Evolutionary conservation across 2,797 vertebrate species (phyloP).

Genomic region (Mycteria americana): DNA sequence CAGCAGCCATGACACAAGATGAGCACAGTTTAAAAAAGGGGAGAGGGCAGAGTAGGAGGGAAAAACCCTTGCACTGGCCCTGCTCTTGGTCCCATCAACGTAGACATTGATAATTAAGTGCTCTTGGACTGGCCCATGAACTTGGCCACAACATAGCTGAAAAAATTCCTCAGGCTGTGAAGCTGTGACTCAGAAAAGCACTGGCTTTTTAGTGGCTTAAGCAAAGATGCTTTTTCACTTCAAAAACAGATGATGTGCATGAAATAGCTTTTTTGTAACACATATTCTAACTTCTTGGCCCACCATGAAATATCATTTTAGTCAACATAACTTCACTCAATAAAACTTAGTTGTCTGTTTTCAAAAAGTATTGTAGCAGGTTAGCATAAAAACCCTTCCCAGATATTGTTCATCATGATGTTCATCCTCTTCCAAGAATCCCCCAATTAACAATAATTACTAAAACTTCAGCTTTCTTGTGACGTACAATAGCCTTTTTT

Average conservation of each 20-base stretch:
- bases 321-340: neutral
- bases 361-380: neutral
- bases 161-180: neutral
- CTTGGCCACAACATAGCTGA: neutral
- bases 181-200: neutral
- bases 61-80: neutral
- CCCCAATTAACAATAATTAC: neutral
- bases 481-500: neutral
- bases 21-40: neutral
- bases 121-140: neutral
- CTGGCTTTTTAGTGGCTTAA: neutral
- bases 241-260: neutral
- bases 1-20: neutral
- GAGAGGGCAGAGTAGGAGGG: neutral
- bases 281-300: neutral
- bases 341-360: neutral
- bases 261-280: neutral
- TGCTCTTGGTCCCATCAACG: neutral
- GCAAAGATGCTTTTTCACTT: neutral
- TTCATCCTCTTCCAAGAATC: neutral
- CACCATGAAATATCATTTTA: neutral
- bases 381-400: neutral
- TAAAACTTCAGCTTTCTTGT: neutral
- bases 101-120: neutral
- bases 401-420: too few species aligned